Evolutionary conservation across 2,113 vertebrate genomes (phyloP).

Genomic region (Lanius ludovicianus): DNA sequence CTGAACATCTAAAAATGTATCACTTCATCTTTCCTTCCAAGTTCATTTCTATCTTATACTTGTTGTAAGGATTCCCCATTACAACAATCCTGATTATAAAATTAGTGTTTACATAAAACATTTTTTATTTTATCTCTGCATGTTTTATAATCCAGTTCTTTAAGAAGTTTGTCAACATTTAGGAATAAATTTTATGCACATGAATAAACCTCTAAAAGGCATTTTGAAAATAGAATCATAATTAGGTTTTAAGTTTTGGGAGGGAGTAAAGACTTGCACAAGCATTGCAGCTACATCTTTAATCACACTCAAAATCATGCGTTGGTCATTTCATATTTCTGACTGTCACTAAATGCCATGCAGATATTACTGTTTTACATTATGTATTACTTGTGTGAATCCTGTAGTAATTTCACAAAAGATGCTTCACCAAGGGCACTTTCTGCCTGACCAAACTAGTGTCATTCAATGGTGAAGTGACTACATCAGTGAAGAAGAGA

Average conservation of each 20-base stretch:
- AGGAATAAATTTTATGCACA: neutral
- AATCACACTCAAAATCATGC: neutral
- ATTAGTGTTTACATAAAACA: neutral
- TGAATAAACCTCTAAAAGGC: neutral
- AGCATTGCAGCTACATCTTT: neutral
- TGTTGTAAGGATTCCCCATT: too few relatives aligned
- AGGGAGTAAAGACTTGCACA: neutral
- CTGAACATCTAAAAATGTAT: too few relatives aligned
- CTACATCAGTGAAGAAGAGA: neutral
- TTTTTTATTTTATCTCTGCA: neutral
- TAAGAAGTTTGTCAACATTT: neutral
- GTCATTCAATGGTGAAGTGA: neutral
- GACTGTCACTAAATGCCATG: neutral
- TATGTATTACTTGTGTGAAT: neutral
- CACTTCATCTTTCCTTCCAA: too few relatives aligned
- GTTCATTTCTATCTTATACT: too few relatives aligned
- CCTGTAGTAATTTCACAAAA: neutral
- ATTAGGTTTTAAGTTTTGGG: neutral
- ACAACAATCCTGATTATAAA: neutral
- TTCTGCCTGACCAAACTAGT: neutral
- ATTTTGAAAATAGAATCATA: neutral
- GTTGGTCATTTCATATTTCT: neutral
- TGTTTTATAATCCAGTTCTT: neutral
- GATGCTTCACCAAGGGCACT: neutral
- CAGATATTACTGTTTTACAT: neutral